Conservation (phyloP, 2,113 vertebrate genomes). For the Pachyramphus minor region DNA sequence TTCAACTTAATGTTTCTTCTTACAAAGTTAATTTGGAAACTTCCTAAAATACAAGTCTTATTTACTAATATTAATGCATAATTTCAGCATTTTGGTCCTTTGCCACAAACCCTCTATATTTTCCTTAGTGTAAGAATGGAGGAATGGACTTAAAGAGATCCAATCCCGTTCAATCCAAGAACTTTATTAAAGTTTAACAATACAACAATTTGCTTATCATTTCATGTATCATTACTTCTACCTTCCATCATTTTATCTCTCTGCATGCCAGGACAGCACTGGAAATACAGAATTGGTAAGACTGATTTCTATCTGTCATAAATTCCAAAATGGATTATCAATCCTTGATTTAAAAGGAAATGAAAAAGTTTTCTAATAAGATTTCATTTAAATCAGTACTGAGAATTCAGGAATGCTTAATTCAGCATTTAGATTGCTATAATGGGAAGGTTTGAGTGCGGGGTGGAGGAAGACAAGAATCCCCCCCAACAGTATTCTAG, state of each 20-base stretch:
- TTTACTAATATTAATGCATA: background rate
- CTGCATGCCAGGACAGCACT: background rate
- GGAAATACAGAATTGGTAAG: background rate
- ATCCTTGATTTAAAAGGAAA: background rate
- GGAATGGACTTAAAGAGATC: background rate
- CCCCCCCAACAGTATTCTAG: background rate
- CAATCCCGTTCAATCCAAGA: background rate
- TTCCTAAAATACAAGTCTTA: background rate
- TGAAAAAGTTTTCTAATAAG: background rate
- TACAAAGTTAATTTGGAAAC: background rate
- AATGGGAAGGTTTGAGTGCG: background rate
- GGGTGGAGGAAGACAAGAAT: background rate
- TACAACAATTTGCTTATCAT: background rate
- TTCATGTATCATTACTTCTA: background rate
- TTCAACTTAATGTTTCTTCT: background rate
- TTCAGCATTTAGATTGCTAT: background rate
- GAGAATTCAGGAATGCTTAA: background rate
- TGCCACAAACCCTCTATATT: rapidly evolving
- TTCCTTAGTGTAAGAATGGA: background rate
- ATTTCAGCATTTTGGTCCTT: background rate
- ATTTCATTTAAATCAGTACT: background rate
- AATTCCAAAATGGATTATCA: background rate
- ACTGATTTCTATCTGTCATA: background rate
- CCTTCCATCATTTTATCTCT: background rate
- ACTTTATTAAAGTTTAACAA: background rate